Conservation (phyloP, 2,888 invertebrate genomes). For the Flabesymbios commensalis region DNA sequence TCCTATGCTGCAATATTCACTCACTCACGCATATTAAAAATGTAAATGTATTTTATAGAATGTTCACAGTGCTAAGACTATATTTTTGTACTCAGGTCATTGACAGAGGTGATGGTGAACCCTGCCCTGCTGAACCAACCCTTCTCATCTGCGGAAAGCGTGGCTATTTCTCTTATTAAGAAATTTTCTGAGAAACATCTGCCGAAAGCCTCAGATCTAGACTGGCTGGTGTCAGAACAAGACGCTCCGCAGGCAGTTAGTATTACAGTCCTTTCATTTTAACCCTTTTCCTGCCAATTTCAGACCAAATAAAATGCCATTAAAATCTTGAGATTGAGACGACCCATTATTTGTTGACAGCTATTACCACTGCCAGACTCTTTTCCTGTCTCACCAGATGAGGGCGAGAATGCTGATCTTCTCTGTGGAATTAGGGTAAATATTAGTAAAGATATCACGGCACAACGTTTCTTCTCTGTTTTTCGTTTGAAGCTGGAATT, state of each 20-base stretch:
- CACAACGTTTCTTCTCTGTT: background rate
- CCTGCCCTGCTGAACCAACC: no score
- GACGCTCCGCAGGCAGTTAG: conserved; percentile 74
- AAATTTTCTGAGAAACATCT: conserved; percentile 76
- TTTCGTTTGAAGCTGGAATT: no score
- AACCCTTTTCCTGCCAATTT: no score
- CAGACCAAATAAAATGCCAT: no score
- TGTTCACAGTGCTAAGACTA: no score
- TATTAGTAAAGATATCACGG: background rate
- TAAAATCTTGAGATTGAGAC: no score
- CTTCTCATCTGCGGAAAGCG: conserved; percentile 76
- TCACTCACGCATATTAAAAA: no score
- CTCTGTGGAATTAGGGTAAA: background rate
- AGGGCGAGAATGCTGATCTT: conserved; percentile 40
- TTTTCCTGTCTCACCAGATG: conserved; percentile 73
- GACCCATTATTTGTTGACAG: conserved; percentile 51
- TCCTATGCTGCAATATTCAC: no score
- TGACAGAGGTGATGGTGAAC: no score
- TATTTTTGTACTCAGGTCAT: no score
- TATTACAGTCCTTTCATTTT: background rate
- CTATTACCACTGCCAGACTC: conserved; percentile 77
- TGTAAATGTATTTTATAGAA: no score
- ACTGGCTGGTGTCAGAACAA: conserved; percentile 79
- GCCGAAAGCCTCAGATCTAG: conserved; percentile 77
- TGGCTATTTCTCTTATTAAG: conserved; percentile 76